A percentile compares a stretch with the other conserved stretches of the same genome.
phyloP scores from a whole-genome alignment of 2,113 vertebrate species.

The Pristiophorus japonicus region DNA sequence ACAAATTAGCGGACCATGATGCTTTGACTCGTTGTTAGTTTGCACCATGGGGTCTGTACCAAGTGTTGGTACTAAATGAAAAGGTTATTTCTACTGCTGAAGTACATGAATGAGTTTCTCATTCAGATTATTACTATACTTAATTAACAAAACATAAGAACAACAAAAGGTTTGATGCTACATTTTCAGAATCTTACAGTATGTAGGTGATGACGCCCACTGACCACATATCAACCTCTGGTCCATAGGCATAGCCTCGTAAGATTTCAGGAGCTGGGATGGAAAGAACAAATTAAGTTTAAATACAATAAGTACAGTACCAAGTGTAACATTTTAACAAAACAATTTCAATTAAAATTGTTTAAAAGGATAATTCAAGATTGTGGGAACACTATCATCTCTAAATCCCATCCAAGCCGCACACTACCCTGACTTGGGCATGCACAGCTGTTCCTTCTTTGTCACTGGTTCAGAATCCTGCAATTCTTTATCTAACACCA shows the following conservation, averaged over 20 bases:
- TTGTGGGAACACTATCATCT: neutral
- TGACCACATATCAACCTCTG: conserved; percentile 88
- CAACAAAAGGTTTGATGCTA: conserved; percentile 30
- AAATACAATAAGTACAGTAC: neutral
- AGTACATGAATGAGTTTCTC: neutral
- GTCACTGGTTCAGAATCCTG: neutral
- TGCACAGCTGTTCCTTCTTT: neutral
- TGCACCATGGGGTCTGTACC: neutral
- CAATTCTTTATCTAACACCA: neutral
- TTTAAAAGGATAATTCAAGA: neutral
- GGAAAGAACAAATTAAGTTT: conserved; percentile 41
- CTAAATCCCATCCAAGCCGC: neutral
- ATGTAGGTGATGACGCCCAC: conserved; percentile 82
- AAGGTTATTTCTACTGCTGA: neutral
- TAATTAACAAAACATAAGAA: conserved; percentile 6
- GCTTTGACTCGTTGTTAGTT: neutral
- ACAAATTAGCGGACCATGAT: neutral
- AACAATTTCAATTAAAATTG: neutral
- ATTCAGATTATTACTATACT: neutral
- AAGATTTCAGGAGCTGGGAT: conserved; percentile 75
- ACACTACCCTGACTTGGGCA: neutral
- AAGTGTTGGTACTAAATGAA: neutral
- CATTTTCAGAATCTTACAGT: conserved; percentile 62
- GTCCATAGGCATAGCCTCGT: conserved; percentile 73
- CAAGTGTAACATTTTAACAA: neutral